Conservation (phyloP, 2,797 vertebrate genomes). For the Phrynocephalus vlangalii region DNA sequence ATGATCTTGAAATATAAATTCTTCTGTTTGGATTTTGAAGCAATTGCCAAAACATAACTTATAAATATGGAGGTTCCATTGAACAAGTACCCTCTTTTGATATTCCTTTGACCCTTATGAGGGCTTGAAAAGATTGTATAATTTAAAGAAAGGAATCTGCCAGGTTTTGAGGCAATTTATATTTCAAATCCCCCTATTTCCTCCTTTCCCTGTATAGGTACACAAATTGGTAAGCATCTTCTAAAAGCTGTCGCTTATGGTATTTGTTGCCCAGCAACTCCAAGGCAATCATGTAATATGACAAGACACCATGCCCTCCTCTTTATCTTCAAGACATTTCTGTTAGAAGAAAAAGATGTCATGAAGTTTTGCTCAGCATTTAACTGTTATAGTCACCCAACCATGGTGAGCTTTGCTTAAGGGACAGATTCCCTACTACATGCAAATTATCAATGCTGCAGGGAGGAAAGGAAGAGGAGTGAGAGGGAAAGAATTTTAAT, state of each 20-base stretch:
- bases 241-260: slow-evolving; percentile 14
- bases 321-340: slow-evolving; percentile 21
- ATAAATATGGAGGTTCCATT: not conserved
- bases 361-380: slow-evolving; percentile 10
- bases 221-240: slow-evolving; percentile 6
- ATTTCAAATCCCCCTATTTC: slow-evolving; percentile 23
- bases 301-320: slow-evolving; percentile 6
- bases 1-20: slow-evolving; percentile 16
- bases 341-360: slow-evolving; percentile 9
- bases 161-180: slow-evolving; percentile 29
- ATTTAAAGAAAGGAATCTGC: slow-evolving; percentile 8
- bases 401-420: not conserved
- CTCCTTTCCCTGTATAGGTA: not conserved
- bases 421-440: not conserved
- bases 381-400: not conserved
- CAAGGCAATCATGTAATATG: not conserved
- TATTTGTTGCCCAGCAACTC: slow-evolving; percentile 10
- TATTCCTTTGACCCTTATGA: slow-evolving; percentile 15
- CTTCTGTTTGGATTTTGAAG: slow-evolving; percentile 6
- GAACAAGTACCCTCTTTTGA: not conserved
- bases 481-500: no score
- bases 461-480: no score
- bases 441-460: not conserved
- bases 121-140: slow-evolving; percentile 10
- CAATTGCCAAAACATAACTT: not conserved